A percentile compares a stretch with the other conserved stretches of the same genome.
These are phyloP conservation scores for Riptortus pedestris DNA, from an alignment of 1,140 invertebrate species.

Conservation along the genomic window DNA sequence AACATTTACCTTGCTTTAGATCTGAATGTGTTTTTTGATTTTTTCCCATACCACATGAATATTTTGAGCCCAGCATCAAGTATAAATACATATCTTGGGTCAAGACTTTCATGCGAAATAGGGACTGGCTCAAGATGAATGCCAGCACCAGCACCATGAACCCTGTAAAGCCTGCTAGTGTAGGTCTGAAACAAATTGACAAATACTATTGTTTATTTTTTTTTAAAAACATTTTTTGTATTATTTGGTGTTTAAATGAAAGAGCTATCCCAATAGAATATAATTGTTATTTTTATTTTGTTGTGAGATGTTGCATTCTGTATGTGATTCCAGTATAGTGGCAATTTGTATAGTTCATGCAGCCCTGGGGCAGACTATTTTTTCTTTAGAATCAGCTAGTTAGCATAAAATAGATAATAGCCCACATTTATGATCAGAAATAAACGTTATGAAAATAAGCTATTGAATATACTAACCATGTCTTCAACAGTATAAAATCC, in stretches of 20 bases:
- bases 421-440: too few species aligned
- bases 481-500: slow-evolving; percentile 98
- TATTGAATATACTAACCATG: slow-evolving; percentile 51
- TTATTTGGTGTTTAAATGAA: not conserved
- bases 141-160: slow-evolving; percentile 71
- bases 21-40: slow-evolving; percentile 87
- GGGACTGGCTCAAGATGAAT: slow-evolving; percentile 88
- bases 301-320: too few species aligned
- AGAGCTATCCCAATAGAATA: not conserved
- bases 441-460: too few species aligned
- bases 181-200: slow-evolving; percentile 51
- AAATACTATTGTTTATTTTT: slow-evolving; percentile 21
- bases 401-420: too few species aligned
- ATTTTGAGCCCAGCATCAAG: slow-evolving; percentile 79
- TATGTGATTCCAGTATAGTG: too few species aligned
- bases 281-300: not conserved
- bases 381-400: too few species aligned
- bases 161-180: slow-evolving; percentile 74
- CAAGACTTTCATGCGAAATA: slow-evolving; percentile 57
- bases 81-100: slow-evolving; percentile 85
- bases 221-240: not conserved
- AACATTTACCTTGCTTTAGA: slow-evolving; percentile 68
- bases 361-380: too few species aligned
- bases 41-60: slow-evolving; percentile 86
- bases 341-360: too few species aligned